These are phyloP conservation scores for Oedothorax gibbosus DNA, from an alignment of 1,140 invertebrate species.

Conservation along the genomic window DNA sequence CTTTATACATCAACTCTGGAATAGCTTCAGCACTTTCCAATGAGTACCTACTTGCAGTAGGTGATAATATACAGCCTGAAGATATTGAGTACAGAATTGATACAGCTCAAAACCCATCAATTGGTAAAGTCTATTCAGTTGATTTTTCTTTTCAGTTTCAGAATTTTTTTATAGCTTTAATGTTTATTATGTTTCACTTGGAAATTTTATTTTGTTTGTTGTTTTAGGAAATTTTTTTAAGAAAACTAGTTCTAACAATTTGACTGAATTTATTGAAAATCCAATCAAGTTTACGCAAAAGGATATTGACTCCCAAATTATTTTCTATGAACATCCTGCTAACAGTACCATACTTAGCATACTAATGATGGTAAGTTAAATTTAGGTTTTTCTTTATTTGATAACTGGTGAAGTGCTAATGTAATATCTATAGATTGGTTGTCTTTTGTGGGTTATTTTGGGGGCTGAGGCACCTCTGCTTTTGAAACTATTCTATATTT, in stretches of 20 bases:
- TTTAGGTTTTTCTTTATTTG: too few relatives aligned
- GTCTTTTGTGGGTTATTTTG: too few relatives aligned
- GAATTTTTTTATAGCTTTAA: background rate
- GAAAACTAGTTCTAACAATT: background rate
- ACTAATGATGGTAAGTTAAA: too few relatives aligned
- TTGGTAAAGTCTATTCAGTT: conserved; percentile 9
- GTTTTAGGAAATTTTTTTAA: conserved; percentile 15
- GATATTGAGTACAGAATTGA: conserved; percentile 19
- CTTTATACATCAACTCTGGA: conserved; percentile 2
- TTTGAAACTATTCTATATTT: too few relatives aligned
- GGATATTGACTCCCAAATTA: conserved; percentile 33
- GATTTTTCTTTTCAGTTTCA: background rate
- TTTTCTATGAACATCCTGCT: conserved; percentile 5
- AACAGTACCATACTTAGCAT: background rate
- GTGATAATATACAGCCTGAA: conserved; percentile 10
- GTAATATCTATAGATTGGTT: too few relatives aligned
- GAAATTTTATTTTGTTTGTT: background rate
- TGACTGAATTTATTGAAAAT: conserved; percentile 2
- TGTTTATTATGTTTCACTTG: background rate
- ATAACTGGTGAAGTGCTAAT: too few relatives aligned
- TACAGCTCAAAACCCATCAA: background rate
- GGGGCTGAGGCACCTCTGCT: too few relatives aligned
- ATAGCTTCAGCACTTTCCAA: background rate
- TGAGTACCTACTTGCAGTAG: conserved; percentile 22
- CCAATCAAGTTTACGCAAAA: conserved; percentile 29